Base-by-base conservation (phyloP, 2,888 invertebrate genomes). In the Drosophila paracracens region DNA sequence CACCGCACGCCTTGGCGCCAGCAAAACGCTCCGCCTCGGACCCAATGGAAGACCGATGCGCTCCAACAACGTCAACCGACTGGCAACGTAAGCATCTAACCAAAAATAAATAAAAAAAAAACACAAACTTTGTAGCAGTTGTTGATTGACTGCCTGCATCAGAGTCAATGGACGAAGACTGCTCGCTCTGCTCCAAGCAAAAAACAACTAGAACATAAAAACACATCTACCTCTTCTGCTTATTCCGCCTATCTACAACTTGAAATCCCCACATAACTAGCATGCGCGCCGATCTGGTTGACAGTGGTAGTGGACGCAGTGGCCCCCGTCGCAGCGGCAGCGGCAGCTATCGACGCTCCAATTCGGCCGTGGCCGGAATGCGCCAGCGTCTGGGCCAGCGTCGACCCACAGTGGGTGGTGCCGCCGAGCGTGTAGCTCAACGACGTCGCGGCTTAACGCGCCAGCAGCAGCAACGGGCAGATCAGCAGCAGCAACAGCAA, bases 61-160 rank as follows among this genome's bases (percentile, higher is more conserved):
- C 79, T 87, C 92, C 25, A 93, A 92, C 80, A 93, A 92, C 78
- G 79, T 91, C 71, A 83, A 91, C 76, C 91, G 92, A 75, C 76
- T 93, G 81, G 93, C 93, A 93, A 93, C 93, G 93, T 93, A 93
- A 93, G 93, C 88, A 91, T 82, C 78, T 73, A 78, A 76, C 64
- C 59, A 78, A 77, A 57, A 70, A 50, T 8, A 48, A 76, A 38
- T 7, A 69, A 72, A 54, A 62, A 51, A 62, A 51, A 43, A 52
- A 68, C 43, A 68, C 38, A 66, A 51, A 70, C 52, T 53, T 74
- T 69, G 76, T 66, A 66, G 63, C 63, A 63, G 75, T 54, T 70
- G 59, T 52, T 78, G 56, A 62, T 65, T 59, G 59, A 70, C 40
- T 57, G 51, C 27, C 51, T 51, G 43, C 43, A 36, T 62, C 35